Percentiles rank a stretch among this genome's conserved stretches.
Conservation (phyloP, 2,888 invertebrate genomes). For the Volucella inflata region DNA sequence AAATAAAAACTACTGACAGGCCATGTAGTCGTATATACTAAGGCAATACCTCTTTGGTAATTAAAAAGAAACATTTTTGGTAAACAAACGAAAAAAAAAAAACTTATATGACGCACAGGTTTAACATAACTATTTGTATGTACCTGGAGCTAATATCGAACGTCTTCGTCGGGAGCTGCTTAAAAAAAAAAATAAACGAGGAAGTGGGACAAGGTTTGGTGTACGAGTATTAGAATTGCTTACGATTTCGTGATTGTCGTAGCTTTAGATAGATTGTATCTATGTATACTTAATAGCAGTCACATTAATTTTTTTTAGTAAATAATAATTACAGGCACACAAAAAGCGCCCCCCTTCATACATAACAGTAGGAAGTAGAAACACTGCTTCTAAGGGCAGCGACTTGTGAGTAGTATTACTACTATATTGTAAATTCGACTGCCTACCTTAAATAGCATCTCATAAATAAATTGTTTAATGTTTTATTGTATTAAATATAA, state of each 20-base stretch:
- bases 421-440: background rate
- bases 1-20: conserved; percentile 23
- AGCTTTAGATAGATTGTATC: background rate
- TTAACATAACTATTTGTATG: too few species aligned
- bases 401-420: too few species aligned
- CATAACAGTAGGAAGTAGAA: too few species aligned
- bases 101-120: too few species aligned
- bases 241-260: conserved; percentile 5
- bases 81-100: background rate
- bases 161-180: too few species aligned
- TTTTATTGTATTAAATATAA: conserved; percentile 8
- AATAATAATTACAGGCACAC: conserved; percentile 3
- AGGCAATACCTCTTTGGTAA: too few species aligned
- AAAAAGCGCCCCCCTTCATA: too few species aligned
- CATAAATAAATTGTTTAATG: conserved; percentile 26
- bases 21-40: background rate
- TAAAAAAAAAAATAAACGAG: background rate
- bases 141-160: too few species aligned
- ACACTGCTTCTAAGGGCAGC: too few species aligned
- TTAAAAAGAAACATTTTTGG: background rate
- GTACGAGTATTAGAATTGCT: conserved; percentile 1
- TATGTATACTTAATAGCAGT: too few species aligned
- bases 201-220: conserved; percentile 7
- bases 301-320: background rate
- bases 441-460: conserved; percentile 4